Evolutionary conservation across 1,140 invertebrate species (phyloP).

Genomic region (Drosophila ironensis): DNA sequence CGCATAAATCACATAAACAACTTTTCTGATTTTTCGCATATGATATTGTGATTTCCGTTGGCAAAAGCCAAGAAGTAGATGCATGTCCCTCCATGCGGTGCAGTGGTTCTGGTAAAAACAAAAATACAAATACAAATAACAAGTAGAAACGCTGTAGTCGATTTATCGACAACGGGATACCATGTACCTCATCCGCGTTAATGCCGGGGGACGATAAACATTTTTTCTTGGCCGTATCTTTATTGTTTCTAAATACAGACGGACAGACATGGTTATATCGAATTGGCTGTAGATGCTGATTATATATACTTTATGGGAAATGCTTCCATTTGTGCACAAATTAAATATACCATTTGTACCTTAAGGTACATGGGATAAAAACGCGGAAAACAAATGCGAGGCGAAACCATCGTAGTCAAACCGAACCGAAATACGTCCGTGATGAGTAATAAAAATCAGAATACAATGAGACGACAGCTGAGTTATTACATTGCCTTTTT

Average conservation of each 20-base stretch:
- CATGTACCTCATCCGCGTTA: too few species aligned
- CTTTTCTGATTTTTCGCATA: constrained; percentile 73
- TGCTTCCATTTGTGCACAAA: too few species aligned
- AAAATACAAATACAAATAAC: constrained; percentile 1
- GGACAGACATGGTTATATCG: too few species aligned
- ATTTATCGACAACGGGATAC: too few species aligned
- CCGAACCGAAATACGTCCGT: constrained; percentile 22
- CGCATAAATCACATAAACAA: constrained; percentile 76
- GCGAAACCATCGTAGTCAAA: background rate
- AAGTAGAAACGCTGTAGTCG: background rate
- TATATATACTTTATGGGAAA: too few species aligned
- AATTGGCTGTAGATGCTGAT: too few species aligned
- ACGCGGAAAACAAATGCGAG: constrained; percentile 11
- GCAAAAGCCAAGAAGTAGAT: constrained; percentile 17
- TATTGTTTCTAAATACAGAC: too few species aligned
- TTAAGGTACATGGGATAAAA: too few species aligned
- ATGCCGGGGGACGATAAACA: too few species aligned
- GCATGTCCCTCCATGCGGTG: constrained; percentile 14
- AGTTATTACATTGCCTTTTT: constrained; percentile 67
- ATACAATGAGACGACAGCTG: constrained; percentile 54
- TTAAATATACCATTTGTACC: too few species aligned
- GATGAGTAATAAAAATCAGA: constrained; percentile 74
- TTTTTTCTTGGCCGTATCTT: too few species aligned
- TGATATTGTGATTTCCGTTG: constrained; percentile 66
- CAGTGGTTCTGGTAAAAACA: constrained; percentile 10